A percentile compares a stretch with the other conserved stretches of the same genome.
Conservation (phyloP, 2,113 vertebrate species). For the Gracilinanus agilis region DNA sequence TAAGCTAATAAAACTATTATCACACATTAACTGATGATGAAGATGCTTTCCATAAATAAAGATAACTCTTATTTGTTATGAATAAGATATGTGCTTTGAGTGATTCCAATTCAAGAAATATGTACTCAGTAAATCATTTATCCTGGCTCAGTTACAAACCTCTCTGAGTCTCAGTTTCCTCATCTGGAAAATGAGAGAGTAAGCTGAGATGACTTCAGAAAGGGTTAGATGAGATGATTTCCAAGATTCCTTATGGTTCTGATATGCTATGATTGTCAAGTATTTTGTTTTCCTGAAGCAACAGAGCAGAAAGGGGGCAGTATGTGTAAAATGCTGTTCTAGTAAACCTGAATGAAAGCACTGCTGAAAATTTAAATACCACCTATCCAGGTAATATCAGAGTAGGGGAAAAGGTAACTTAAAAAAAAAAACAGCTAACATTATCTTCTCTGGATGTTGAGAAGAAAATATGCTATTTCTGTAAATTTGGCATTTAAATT, state of each 20-base stretch:
- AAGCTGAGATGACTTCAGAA: not conserved
- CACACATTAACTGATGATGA: not conserved
- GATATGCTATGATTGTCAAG: not conserved
- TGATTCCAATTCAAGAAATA: not conserved
- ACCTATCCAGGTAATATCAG: not conserved
- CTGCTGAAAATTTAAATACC: not conserved
- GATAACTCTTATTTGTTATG: not conserved
- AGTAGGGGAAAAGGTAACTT: not conserved
- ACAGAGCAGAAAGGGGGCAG: slow-evolving; percentile 27
- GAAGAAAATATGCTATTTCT: slow-evolving; percentile 9
- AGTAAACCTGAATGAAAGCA: not conserved
- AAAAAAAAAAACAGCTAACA: slow-evolving; percentile 35
- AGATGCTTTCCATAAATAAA: not conserved
- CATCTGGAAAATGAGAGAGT: not conserved
- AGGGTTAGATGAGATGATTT: not conserved
- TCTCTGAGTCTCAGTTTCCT: not conserved
- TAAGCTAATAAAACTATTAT: not conserved
- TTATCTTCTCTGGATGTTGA: slow-evolving; percentile 16
- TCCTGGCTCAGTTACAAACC: not conserved
- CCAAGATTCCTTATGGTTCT: not conserved
- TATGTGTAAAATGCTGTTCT: slow-evolving; percentile 53
- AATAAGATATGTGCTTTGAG: not conserved
- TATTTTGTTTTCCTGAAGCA: not conserved
- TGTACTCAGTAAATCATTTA: not conserved
- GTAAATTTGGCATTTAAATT: not conserved